These are phyloP conservation scores for Hymenopus coronatus DNA, from an alignment of 2,888 invertebrate genomes.

Conservation along the genomic window DNA sequence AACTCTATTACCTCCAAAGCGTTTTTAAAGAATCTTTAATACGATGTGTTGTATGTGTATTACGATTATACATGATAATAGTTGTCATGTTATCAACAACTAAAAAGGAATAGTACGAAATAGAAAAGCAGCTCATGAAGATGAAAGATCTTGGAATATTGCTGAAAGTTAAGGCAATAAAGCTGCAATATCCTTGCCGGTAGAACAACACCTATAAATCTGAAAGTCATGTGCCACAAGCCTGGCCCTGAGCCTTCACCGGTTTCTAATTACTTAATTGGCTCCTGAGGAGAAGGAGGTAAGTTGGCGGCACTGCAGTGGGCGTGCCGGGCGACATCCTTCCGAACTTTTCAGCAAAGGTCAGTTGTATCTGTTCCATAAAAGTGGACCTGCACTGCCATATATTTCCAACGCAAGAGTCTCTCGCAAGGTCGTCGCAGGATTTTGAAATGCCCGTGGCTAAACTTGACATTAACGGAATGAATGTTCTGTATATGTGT, in stretches of 20 bases:
- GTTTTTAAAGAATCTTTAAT: too few relatives aligned
- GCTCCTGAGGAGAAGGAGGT: not conserved
- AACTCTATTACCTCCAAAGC: too few relatives aligned
- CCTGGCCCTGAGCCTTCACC: not conserved
- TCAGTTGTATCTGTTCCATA: not conserved
- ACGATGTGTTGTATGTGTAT: too few relatives aligned
- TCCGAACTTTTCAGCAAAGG: not conserved
- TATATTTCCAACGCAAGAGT: not conserved
- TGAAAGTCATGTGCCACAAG: not conserved
- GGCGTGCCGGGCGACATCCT: not conserved
- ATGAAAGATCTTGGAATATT: not conserved
- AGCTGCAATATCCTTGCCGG: not conserved
- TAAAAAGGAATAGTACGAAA: too few relatives aligned
- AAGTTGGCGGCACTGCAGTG: not conserved
- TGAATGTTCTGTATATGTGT: not conserved
- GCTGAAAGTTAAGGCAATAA: not conserved
- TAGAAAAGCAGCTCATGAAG: too few relatives aligned
- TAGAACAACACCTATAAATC: not conserved
- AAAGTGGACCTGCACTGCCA: not conserved
- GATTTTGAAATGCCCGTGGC: not conserved
- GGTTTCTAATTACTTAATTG: not conserved
- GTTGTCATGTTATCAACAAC: too few relatives aligned
- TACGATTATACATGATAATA: too few relatives aligned
- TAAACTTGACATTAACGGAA: not conserved
- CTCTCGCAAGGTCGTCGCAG: not conserved